Evolutionary conservation across 2,888 invertebrate genomes (phyloP), one percentile per base, ranked within the genome.

Genomic region (Pristionchus exspectatus): DNA sequence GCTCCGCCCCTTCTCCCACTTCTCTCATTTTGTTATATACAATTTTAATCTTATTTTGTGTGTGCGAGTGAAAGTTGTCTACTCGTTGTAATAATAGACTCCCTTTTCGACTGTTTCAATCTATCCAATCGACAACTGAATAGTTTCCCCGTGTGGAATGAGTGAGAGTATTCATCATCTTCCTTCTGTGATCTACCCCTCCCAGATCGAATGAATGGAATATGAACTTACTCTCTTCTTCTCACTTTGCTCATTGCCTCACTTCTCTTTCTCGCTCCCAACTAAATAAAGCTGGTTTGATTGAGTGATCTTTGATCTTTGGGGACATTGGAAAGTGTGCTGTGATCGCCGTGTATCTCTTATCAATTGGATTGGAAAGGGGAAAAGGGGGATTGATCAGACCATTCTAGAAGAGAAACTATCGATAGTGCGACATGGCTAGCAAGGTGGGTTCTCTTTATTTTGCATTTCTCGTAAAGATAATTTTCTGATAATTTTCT

Each of bases 241-340:
- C 59, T 50, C 56, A 50, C 30, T 59, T 30, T 50, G 59, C 84
- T 85, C 84, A 59, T 59, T 85, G 59, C 59, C 84, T 85, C 84
- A 59, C 84, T 85, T 85, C 59, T 59, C 84, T 85, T 59, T 85
- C 59, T 85, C 59, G 84, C 84, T 59, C 84, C 50, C 56, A 85
- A 59, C 59, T 59, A 56, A 85, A 87, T 87, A 87, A 87, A 87
- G 87, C 87, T 87, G 87, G 87, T 87, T 87, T 87, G 56, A 87
- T 24, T 85, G 56, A 59, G 50, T 85, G 59, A 59, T 85, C 59
- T 85, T 85, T 59, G 84, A 85, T 59, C 84, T 85, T 21, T 59
- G 84, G 21, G 81, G 12, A 27, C 38, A 81, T n/a, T 44, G 2
- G 30, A 33, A 72, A 72, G 27, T 74, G 81, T 81, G 81, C n/a